phyloP scores from a whole-genome alignment of 37 sponge, comb jelly and placozoan genomes.

The Bolinopsis microptera region DNA sequence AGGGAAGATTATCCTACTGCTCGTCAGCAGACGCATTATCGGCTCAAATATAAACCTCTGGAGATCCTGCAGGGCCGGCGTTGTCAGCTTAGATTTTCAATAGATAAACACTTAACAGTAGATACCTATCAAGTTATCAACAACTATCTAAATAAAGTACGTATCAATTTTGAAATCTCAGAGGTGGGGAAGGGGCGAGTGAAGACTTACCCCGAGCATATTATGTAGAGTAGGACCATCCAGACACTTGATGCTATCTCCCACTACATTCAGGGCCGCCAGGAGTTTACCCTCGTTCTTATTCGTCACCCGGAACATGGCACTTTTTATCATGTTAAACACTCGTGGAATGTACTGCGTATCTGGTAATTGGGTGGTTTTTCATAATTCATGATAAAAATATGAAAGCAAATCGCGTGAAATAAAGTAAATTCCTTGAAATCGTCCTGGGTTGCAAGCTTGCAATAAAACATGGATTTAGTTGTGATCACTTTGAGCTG shows the following conservation, averaged over 20 bases:
- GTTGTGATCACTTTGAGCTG: too few species aligned
- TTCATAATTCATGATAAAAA: too few species aligned
- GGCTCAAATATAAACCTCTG: slow-evolving; percentile 53
- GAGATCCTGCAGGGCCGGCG: not conserved
- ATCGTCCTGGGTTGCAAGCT: too few species aligned
- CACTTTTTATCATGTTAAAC: slow-evolving; percentile 64
- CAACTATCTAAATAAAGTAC: not conserved
- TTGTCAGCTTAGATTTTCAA: not conserved
- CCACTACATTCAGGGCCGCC: slow-evolving; percentile 22
- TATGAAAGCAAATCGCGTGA: too few species aligned
- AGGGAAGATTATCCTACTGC: slow-evolving; percentile 36
- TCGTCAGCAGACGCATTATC: slow-evolving; percentile 40
- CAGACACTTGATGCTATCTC: slow-evolving; percentile 56
- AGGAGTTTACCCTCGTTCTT: slow-evolving; percentile 61
- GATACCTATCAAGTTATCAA: not conserved
- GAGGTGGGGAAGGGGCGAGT: too few species aligned
- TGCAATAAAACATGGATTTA: too few species aligned
- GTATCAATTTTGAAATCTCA: too few species aligned
- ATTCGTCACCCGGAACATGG: slow-evolving; percentile 58
- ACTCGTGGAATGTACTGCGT: slow-evolving; percentile 60
- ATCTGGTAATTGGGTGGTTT: not conserved
- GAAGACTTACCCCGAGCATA: slow-evolving; percentile 46
- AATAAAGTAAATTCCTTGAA: too few species aligned
- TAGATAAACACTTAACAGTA: not conserved
- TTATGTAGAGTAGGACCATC: slow-evolving; percentile 44